A percentile compares a stretch with the other conserved stretches of the same genome.
phyloP scores from a whole-genome alignment of 2,113 vertebrate species.

The Laterallus jamaicensis region DNA sequence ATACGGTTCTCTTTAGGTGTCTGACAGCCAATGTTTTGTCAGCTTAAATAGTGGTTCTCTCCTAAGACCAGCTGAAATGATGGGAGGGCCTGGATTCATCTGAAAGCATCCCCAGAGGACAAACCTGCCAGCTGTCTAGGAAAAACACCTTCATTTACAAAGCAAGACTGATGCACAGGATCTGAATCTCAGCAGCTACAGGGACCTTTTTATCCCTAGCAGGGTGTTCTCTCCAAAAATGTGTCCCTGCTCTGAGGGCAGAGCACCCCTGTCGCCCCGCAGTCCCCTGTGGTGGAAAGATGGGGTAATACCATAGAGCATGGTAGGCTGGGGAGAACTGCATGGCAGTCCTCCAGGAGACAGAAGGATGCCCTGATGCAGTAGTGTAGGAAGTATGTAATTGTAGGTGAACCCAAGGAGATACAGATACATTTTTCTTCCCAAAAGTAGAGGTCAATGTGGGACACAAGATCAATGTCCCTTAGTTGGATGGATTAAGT shows the following conservation, averaged over 20 bases:
- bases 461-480: background rate
- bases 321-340: rapidly evolving
- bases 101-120: background rate
- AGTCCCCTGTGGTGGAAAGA: background rate
- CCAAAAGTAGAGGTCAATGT: background rate
- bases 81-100: background rate
- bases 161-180: background rate
- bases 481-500: background rate
- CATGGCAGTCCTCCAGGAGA: rapidly evolving
- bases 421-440: background rate
- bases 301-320: background rate
- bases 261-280: background rate
- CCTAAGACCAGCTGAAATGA: background rate
- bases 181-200: background rate
- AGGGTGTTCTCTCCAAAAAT: background rate
- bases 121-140: background rate
- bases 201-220: background rate
- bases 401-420: background rate
- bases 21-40: background rate
- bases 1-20: background rate
- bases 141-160: background rate
- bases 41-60: background rate
- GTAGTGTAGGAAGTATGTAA: rapidly evolving
- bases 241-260: background rate
- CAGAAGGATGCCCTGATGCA: background rate